Conservation (phyloP, 2,113 vertebrate species). For the Vombatus ursinus region DNA sequence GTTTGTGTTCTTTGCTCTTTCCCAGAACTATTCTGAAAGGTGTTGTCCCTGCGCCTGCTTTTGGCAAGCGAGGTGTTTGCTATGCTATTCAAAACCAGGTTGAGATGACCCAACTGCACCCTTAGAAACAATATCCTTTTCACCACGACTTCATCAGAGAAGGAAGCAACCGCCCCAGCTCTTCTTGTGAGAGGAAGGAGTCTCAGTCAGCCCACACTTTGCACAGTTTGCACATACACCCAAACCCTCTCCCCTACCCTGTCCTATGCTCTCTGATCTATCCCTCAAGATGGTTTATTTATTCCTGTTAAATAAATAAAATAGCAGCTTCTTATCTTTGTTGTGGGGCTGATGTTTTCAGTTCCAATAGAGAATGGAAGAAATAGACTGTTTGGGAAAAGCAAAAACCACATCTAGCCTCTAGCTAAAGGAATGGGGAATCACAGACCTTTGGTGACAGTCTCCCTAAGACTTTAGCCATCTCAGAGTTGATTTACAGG, state of each 20-base stretch:
- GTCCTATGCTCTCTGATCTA: neutral
- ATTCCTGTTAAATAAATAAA: neutral
- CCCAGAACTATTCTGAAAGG: neutral
- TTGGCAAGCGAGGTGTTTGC: neutral
- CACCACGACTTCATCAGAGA: neutral
- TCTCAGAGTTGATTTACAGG: neutral
- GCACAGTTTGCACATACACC: neutral
- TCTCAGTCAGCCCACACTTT: neutral
- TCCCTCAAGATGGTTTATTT: neutral
- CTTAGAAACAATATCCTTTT: neutral
- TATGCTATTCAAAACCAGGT: neutral
- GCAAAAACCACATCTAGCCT: neutral
- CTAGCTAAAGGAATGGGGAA: neutral
- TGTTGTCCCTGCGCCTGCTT: neutral
- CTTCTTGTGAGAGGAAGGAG: neutral
- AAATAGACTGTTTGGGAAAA: neutral
- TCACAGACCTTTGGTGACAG: neutral
- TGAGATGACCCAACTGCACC: neutral
- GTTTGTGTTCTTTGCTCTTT: neutral
- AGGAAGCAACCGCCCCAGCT: neutral
- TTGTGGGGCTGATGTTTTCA: neutral
- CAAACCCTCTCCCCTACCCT: neutral
- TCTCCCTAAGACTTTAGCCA: neutral
- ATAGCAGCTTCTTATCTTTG: neutral
- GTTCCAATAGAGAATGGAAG: neutral